A percentile compares a stretch with the other conserved stretches of the same genome.
phyloP scores from a whole-genome alignment of 2,888 invertebrate species.

The Harpagoxenus sublaevis region DNA sequence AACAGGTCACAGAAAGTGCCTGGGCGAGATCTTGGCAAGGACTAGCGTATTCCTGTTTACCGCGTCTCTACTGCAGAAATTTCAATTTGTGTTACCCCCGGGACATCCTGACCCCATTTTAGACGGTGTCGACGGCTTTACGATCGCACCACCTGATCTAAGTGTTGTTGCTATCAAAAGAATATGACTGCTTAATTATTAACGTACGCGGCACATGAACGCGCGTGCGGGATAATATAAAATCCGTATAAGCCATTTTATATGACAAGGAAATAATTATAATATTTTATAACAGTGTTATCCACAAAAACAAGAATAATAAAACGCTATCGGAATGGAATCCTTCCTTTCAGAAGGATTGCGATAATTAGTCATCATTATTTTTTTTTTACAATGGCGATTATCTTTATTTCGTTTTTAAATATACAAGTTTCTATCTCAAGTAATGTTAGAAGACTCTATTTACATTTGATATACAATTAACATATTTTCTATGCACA shows the following conservation, averaged over 20 bases:
- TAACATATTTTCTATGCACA: conserved; percentile 49
- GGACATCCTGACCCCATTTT: conserved; percentile 88
- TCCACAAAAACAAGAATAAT: not conserved
- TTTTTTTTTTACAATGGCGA: conserved; percentile 60
- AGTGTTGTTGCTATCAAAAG: conserved; percentile 54
- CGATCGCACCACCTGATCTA: conserved; percentile 80
- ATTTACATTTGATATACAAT: conserved; percentile 71
- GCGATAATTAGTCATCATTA: not conserved
- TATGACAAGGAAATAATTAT: not conserved
- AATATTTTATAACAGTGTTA: not conserved
- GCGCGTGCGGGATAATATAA: not conserved
- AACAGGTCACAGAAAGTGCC: conserved; percentile 87
- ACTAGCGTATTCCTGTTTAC: conserved; percentile 93
- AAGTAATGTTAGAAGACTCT: conserved; percentile 59
- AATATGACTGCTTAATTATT: conserved; percentile 11
- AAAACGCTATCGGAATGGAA: not conserved
- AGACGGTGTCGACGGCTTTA: conserved; percentile 92
- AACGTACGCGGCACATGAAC: not conserved
- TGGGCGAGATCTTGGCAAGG: conserved; percentile 93
- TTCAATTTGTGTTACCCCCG: conserved; percentile 89
- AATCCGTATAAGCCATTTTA: not conserved
- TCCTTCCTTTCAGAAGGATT: not conserved
- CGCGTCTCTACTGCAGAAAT: conserved; percentile 91
- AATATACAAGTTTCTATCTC: conserved; percentile 70
- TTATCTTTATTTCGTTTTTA: conserved; percentile 69